Evolutionary conservation across 2,888 invertebrate species (phyloP), one percentile per base, ranked within the genome.

Genomic region (Stenolophus ochropezus): DNA sequence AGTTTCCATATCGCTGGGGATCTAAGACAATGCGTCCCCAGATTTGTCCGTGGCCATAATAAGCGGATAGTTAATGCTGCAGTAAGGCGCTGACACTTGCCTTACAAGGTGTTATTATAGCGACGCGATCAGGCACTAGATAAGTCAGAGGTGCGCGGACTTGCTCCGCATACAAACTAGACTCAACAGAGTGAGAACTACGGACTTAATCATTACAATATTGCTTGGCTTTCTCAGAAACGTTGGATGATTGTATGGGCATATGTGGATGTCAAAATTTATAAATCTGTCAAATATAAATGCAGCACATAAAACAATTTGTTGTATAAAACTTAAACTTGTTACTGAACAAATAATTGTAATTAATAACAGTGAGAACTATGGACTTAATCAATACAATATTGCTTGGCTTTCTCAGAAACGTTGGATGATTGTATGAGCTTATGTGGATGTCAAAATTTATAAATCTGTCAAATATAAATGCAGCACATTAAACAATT

Each of bases 31-130:
- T 69, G 27, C 61, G 53, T 73, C 21, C 47, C 75, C 53, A 75
- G 56, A 49, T 73, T 53, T 58, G 42, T 21, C 75, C 76, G 20
- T 58, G 33, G 56, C 33, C 76, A 56, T 53, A 76, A 76, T 76
- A 76, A 76, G 76, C 20, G 58, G 58, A 76, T 76, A 73, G 73
- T 49, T 73, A 76, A 76, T 76, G 76, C 56, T 25, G 27, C 47
- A 14, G 56, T 76, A 53, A 76, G 76, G 76, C 53, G 33, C 76
- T 56, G 58, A 76, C 76, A 76, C 33, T n/a, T 27, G 20, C 76
- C 76, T 23, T 76, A 76, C 76, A 76, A 76, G 76, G 76, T 76
- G 76, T 76, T 76, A 76, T 76, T 76, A 53, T 14, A 27, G 33
- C 33, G 56, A 76, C 76, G 18, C 27, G 76, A 33, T 76, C 58